Conservation (phyloP, 1,140 invertebrate species). For the Stenopsyche tienmushanensis region DNA sequence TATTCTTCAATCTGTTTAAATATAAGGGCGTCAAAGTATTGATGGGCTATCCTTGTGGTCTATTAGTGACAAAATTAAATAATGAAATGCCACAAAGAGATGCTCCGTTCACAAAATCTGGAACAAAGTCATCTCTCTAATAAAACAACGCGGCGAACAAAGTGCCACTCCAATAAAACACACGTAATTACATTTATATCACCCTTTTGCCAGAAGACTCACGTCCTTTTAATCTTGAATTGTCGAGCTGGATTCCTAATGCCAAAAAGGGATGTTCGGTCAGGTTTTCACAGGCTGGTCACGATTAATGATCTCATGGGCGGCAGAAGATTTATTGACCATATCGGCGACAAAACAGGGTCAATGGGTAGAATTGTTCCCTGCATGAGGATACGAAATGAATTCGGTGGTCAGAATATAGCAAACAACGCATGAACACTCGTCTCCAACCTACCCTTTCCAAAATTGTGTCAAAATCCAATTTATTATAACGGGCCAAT, state of each 20-base stretch:
- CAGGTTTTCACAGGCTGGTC: background rate
- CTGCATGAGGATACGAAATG: too few relatives aligned
- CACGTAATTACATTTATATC: background rate
- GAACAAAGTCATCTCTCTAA: too few relatives aligned
- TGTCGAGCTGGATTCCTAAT: slow-evolving; percentile 1
- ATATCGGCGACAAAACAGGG: slow-evolving; percentile 23
- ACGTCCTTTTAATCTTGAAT: slow-evolving; percentile 1
- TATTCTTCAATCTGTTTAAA: too few relatives aligned
- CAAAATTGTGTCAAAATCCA: background rate
- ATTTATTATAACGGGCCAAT: background rate
- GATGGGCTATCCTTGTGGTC: too few relatives aligned
- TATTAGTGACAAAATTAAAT: too few relatives aligned
- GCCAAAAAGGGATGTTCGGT: background rate
- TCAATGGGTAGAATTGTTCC: slow-evolving; percentile 3
- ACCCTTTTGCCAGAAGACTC: background rate
- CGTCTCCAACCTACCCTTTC: too few relatives aligned
- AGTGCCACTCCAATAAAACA: background rate
- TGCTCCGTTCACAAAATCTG: too few relatives aligned
- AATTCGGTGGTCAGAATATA: too few relatives aligned
- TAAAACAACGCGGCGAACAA: too few relatives aligned
- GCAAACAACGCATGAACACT: too few relatives aligned
- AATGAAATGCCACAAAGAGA: too few relatives aligned
- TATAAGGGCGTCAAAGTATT: too few relatives aligned
- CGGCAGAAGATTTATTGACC: slow-evolving; percentile 20
- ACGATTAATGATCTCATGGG: slow-evolving; percentile 17